Evolutionary conservation across 2,113 vertebrate species (phyloP), one percentile per base, ranked within the genome.

Genomic region (Hyperopisus bebe): DNA sequence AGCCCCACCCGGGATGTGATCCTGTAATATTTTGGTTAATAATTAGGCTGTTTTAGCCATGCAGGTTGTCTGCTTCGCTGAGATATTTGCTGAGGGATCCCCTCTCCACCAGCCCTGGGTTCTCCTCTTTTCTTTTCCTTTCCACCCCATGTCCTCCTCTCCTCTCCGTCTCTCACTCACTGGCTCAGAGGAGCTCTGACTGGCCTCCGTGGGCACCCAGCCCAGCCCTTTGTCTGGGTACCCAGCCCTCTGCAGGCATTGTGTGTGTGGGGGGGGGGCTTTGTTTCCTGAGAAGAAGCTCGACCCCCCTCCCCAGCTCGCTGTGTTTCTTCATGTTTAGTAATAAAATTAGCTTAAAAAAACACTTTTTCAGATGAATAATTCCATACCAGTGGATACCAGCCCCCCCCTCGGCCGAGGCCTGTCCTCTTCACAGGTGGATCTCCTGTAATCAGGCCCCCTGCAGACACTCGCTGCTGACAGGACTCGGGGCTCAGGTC

Each of bases 201-300:
- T 91, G 91, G 91, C 91, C 92, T 91, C 83, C 85, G 46, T 89
- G 93, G n/a, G n/a, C n/a, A n/a, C n/a, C n/a, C n/a, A n/a, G n/a
- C n/a, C n/a, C n/a, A n/a, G n/a, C n/a, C n/a, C 93, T 92, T 89
- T 92, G 91, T 87, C 94, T 44, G 94, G 93, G 95, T 94, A 94
- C 94, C 92, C 93, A 91, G 93, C 93, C 92, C 94, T 90, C 92
- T 92, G 93, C 24, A 94, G 92, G 91, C 90, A 83, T 92, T 13
- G 27, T 39, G 17, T 17, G 47, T 11, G 44, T 0, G 46, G n/a
- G 5, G 44, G 47, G 21, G 83, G 21, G 39, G 19, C 90, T 86
- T 83, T 85, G 35, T 90, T 39, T 89, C 7, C 35, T 17, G 50
- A 51, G 15, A 17, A 4, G 15, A 17, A 5, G 15, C 50, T 17